Base-by-base conservation (phyloP, 2,797 vertebrate genomes). In the Meda fulgida region DNA sequence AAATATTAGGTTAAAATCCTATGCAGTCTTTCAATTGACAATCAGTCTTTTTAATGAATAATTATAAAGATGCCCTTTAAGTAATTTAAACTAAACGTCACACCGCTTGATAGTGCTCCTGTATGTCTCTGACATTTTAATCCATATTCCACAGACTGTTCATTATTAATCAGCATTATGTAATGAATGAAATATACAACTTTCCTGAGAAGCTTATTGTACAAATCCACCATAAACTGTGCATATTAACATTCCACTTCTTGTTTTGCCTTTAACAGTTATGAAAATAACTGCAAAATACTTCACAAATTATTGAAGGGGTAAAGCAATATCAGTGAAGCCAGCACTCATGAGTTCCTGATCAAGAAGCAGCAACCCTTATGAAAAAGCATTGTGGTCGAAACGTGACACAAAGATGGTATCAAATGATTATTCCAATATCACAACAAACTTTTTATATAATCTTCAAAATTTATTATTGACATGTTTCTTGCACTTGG, bases 391-490 rank as follows among this genome's bases (percentile, higher is more conserved):
- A 43, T 3, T 78, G 34, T 9, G 6, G 23, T 48, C 0, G 14
- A 63, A 63, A 40, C 7, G 16, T 7, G 13, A 58, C 13, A 21
- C 10, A 5, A 46, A n/a, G 16, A 26, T 19, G 5, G n/a, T 11
- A 67, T 16, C 3, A 58, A 51, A 75, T 51, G 38, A 43, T 69
- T 10, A 69, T 5, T 9, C 16, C 21, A 65, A 21, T 21, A 63
- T 40, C 36, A 65, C 58, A 60, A 70, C 31, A 83, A 66, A 63
- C 10, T 26, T 75, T 85, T 82, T 86, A 86, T 88, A 89, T 90
- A 90, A 90, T 71, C 86, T 83, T 77, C 85, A 90, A 91, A 90
- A 88, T 87, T 87, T 89, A 91, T 90, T 91, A 88, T 84, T 79
- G 63, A 87, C 77, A 90, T 77, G 60, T 90, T 87, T 83, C 46